Percentiles rank a stretch among this genome's conserved stretches.
Evolutionary conservation across 1,140 invertebrate genomes (phyloP).

Genomic region (Drosophila pseudoobscura): DNA sequence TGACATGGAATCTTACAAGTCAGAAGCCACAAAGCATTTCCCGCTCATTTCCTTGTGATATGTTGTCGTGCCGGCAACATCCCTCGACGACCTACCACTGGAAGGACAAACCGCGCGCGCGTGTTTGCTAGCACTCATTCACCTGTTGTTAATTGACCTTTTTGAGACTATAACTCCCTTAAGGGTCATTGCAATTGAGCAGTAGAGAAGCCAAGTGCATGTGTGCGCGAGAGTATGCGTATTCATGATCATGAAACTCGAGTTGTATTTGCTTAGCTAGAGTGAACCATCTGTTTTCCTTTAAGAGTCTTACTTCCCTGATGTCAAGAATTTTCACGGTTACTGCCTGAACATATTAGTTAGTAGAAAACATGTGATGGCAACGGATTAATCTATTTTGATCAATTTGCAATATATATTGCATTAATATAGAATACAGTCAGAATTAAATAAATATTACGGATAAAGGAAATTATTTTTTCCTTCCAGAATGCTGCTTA

Average conservation of each 20-base stretch:
- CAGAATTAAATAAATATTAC: too few species aligned
- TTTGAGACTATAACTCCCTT: conserved; percentile 38
- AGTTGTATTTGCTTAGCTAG: conserved; percentile 6
- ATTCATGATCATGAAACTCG: not conserved
- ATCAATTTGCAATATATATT: too few species aligned
- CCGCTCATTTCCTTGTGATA: conserved; percentile 46
- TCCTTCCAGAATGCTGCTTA: too few species aligned
- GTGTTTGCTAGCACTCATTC: conserved; percentile 37
- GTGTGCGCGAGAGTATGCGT: not conserved
- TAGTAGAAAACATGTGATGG: too few species aligned
- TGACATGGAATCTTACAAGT: not conserved
- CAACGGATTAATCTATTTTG: too few species aligned
- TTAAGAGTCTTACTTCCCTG: not conserved
- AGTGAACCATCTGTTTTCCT: conserved; percentile 23
- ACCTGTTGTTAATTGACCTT: conserved; percentile 81
- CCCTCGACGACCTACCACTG: not conserved
- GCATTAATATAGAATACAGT: too few species aligned
- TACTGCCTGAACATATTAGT: too few species aligned
- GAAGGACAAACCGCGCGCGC: conserved; percentile 41
- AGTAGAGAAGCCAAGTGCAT: conserved; percentile 12
- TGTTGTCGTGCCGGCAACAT: conserved; percentile 14
- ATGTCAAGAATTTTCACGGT: too few species aligned
- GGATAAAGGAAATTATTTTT: too few species aligned
- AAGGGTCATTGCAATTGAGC: conserved; percentile 37
- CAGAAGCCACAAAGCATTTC: conserved; percentile 29